Evolutionary conservation across 2,113 vertebrate species (phyloP).

Genomic region (Alethe castanea): DNA sequence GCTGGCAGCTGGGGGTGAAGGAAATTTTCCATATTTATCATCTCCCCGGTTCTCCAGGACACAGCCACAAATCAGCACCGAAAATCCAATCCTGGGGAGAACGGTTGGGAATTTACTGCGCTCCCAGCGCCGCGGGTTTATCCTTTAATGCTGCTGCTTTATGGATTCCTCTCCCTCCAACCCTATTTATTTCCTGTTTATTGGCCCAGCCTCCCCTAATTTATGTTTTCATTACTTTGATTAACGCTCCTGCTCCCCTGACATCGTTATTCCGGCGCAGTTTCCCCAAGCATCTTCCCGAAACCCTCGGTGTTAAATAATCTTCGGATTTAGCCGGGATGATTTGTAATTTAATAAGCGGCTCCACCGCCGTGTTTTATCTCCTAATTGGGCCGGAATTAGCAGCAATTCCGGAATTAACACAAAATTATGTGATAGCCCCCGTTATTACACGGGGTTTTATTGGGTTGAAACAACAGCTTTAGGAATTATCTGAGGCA

Average conservation of each 20-base stretch:
- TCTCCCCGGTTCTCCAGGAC: neutral
- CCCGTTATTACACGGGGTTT: neutral
- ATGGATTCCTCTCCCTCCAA: neutral
- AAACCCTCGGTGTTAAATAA: neutral
- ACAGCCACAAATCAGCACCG: neutral
- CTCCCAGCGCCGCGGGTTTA: neutral
- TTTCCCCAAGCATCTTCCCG: neutral
- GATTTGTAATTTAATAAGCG: constrained; percentile 24
- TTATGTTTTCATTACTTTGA: constrained; percentile 42
- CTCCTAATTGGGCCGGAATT: constrained; percentile 14
- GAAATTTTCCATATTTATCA: neutral
- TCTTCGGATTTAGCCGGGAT: neutral
- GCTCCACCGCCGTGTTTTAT: neutral
- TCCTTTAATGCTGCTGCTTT: neutral
- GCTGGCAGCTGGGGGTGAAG: neutral
- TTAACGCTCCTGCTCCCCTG: neutral
- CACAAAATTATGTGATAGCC: neutral
- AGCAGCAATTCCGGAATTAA: neutral
- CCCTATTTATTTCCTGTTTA: constrained; percentile 28
- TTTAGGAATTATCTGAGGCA: neutral
- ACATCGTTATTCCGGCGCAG: neutral
- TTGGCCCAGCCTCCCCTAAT: constrained; percentile 10
- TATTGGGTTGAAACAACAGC: neutral
- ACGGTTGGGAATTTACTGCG: neutral
- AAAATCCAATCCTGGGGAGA: neutral